Conservation (phyloP, 2,888 invertebrate species). For the Dynastes maya region DNA sequence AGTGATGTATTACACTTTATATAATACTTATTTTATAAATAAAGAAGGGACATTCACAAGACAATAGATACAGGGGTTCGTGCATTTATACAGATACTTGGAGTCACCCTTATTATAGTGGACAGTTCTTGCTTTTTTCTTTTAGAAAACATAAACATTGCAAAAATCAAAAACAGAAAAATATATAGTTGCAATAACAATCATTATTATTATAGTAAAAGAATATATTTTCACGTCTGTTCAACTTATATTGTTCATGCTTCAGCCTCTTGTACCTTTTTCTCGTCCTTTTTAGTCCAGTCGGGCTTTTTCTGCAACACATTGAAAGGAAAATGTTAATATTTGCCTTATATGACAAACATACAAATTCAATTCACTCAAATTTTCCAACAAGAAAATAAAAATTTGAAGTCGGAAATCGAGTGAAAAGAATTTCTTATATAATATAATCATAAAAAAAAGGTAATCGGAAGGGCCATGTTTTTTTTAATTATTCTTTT, state of each 20-base stretch:
- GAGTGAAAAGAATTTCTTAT: conserved; percentile 41
- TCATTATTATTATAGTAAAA: conserved; percentile 31
- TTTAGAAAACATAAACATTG: conserved; percentile 43
- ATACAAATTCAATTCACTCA: conserved; percentile 42
- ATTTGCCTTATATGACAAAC: not conserved
- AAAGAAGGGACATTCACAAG: conserved; percentile 53
- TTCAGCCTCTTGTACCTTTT: conserved; percentile 89
- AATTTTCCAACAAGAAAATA: not conserved
- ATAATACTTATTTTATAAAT: conserved; percentile 54
- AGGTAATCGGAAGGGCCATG: no score
- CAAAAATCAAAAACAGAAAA: conserved; percentile 37
- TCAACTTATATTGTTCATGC: conserved; percentile 75
- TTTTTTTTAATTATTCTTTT: no score
- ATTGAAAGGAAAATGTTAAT: conserved; percentile 58
- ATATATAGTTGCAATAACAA: conserved; percentile 46
- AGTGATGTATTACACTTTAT: conserved; percentile 50
- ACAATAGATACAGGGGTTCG: conserved; percentile 49
- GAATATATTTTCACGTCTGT: conserved; percentile 35
- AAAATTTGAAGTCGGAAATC: not conserved
- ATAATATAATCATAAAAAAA: no score
- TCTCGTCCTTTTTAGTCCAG: conserved; percentile 94
- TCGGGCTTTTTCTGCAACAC: conserved; percentile 92
- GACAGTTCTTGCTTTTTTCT: conserved; percentile 28
- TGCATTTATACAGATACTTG: conserved; percentile 51
- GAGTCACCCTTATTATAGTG: conserved; percentile 48